phyloP scores from a whole-genome alignment of 2,888 invertebrate genomes.

The Sussaba pulchella region DNA sequence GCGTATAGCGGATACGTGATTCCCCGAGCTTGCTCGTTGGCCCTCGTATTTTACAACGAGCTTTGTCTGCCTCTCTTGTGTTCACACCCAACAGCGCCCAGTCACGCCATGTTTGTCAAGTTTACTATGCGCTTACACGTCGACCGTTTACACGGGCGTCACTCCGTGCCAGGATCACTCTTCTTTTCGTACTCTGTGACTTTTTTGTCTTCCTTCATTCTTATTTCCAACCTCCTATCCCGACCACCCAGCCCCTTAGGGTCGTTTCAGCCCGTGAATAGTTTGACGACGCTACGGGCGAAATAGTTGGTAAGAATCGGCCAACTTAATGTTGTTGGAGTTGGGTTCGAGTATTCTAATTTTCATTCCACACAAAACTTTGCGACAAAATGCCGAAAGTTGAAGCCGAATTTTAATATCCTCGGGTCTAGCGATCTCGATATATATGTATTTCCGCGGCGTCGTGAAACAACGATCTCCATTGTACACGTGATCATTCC shows the following conservation, averaged over 20 bases:
- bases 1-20: slow-evolving; percentile 55
- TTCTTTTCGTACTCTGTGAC: slow-evolving; percentile 65
- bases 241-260: neutral
- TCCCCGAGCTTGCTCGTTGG: slow-evolving; percentile 55
- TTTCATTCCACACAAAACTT: slow-evolving; percentile 25
- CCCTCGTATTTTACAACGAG: slow-evolving; percentile 63
- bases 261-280: slow-evolving; percentile 48
- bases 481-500: slow-evolving; percentile 25
- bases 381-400: slow-evolving; percentile 23
- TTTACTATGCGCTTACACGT: slow-evolving; percentile 71
- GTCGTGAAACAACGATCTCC: no score
- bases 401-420: slow-evolving; percentile 50
- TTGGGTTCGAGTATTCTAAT: slow-evolving; percentile 33
- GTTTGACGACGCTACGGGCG: slow-evolving; percentile 47
- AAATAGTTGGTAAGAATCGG: slow-evolving; percentile 58
- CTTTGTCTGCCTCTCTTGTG: slow-evolving; percentile 68
- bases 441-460: no score
- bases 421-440: slow-evolving; percentile 10
- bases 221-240: slow-evolving; percentile 36
- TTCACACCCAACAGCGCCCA: slow-evolving; percentile 76
- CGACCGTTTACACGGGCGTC: slow-evolving; percentile 73
- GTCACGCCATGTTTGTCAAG: slow-evolving; percentile 79
- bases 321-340: neutral
- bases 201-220: slow-evolving; percentile 34
- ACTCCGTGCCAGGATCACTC: slow-evolving; percentile 74